Conservation (phyloP, 2,888 invertebrate genomes). For the Ceratothoa steindachneri region DNA sequence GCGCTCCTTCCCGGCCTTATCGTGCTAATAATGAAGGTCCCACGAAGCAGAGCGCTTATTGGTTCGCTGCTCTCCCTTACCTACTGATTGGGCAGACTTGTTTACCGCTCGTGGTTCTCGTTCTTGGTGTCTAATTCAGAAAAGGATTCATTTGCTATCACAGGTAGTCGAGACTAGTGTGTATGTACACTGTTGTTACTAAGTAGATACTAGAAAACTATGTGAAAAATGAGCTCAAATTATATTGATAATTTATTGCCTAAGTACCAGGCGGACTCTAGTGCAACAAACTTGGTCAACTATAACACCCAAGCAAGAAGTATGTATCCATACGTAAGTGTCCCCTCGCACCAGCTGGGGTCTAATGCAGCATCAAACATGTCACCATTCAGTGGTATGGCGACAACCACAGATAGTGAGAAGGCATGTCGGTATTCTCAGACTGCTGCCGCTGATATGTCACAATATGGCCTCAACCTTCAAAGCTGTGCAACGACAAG, state of each 20-base stretch:
- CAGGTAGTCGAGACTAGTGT: slow-evolving; percentile 48
- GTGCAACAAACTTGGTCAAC: slow-evolving; percentile 46
- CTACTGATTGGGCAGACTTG: slow-evolving; percentile 49
- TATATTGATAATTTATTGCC: slow-evolving; percentile 47
- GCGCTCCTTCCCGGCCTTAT: slow-evolving; percentile 48
- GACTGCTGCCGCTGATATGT: slow-evolving; percentile 46
- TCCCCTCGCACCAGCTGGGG: slow-evolving; percentile 47
- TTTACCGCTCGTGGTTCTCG: slow-evolving; percentile 47
- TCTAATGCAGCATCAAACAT: slow-evolving; percentile 44
- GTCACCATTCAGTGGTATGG: slow-evolving; percentile 47
- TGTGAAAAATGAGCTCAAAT: slow-evolving; percentile 48
- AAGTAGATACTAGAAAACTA: slow-evolving; percentile 46
- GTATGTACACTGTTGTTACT: slow-evolving; percentile 47
- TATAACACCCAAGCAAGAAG: slow-evolving; percentile 46
- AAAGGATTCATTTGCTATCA: slow-evolving; percentile 49
- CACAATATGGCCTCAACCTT: slow-evolving; percentile 46
- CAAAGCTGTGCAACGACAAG: slow-evolving; percentile 47
- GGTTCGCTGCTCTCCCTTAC: slow-evolving; percentile 48
- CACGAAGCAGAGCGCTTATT: slow-evolving; percentile 48
- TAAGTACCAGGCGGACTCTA: slow-evolving; percentile 47
- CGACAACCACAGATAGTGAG: slow-evolving; percentile 41
- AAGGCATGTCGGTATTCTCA: slow-evolving; percentile 47
- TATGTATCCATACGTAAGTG: slow-evolving; percentile 47
- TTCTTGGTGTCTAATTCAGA: slow-evolving; percentile 48
- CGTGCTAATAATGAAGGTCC: slow-evolving; percentile 48